Base-by-base conservation (phyloP, 2,797 vertebrate genomes). In the Hyperoplus immaculatus region DNA sequence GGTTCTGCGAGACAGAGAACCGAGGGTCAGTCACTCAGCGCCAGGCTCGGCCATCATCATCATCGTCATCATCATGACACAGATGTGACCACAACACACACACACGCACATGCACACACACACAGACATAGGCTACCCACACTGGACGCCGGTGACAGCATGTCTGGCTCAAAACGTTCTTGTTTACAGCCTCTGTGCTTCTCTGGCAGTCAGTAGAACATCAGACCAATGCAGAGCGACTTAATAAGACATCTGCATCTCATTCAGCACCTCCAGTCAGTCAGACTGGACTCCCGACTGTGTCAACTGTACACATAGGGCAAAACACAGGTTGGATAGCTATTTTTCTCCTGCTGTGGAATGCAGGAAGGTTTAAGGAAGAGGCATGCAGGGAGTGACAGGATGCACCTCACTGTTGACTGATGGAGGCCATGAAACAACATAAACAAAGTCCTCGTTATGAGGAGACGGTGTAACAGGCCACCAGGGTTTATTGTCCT, bases 371-470 rank as follows among this genome's bases (percentile, higher is more conserved):
- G 77, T 78, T 45, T 54, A 66, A 75, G 69, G 51, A 71, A 62
- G 75, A 70, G 61, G 77, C 56, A 41, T 15, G 62, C 55, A 45
- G 82, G 89, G 86, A 83, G 79, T 54, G 85, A 55, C 79, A 83
- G 87, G 84, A 88, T 88, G 86, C 86, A 70, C 67, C 83, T 80
- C 67, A 0, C 59, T 89, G 87, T 73, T 88, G 83, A 87, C 83
- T 69, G 73, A 85, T 82, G 61, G 61, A 82, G 54, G 41, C 61
- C 62, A 21, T 42, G 63, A 61, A 73, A 79, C 45, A 82, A 75
- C 77, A 76, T 70, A 71, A 81, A 69, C 67, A 76, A 2, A 21
- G 59, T 1, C 64, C 41, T 70, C 66, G 29, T 72, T 42, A 42
- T 74, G 54, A 45, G 41, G 38, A 55, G 18, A 55, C 1, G 0